Evolutionary conservation across 2,113 vertebrate species (phyloP), one percentile per base, ranked within the genome.

Genomic region (Scomber colias): DNA sequence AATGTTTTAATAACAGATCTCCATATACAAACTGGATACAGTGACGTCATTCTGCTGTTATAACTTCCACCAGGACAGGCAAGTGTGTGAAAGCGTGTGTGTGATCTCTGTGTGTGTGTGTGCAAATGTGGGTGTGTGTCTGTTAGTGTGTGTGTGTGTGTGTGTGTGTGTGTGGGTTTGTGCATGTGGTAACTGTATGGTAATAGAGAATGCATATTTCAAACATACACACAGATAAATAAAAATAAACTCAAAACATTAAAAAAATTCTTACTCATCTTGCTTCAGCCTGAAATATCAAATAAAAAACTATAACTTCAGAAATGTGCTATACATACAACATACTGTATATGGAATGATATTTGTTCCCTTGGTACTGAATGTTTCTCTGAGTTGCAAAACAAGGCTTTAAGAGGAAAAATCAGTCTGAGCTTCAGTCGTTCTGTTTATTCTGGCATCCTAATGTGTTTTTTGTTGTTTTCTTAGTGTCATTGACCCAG

Each of bases 1-100:
- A 74, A 19, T 27, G 51, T 86, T 93, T 93, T 92, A 92, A 88
- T 93, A 92, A 85, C 88, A 89, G 84, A 83, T 83, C 79, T 88
- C 45, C 85, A 90, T 82, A 59, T 86, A 90, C 82, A 89, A 89
- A 91, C 75, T 69, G 46, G 21, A 87, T 84, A 88, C 82, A 80
- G 87, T 90, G 80, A 71, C 24, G 64, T 75, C 62, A 68, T 71
- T 87, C 73, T 83, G 81, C 78, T 14, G 7, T 24, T 67, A 67
- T 45, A 48, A 60, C 71, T 59, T 62, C 75, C 44, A 84, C 65
- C 75, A 61, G 57, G 74, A 65, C 81, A 64, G 77, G 75, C 82
- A 35, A 48, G 48, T 61, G 59, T 65, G 70, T 62, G 69, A 17
- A 7, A 19, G 79, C 1, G 16, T 62, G 53, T 71, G 59, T 70